Percentiles rank a stretch among this genome's conserved stretches.
Evolutionary conservation across 2,797 vertebrate genomes (phyloP).

Genomic region (Zenarchopterus dispar): DNA sequence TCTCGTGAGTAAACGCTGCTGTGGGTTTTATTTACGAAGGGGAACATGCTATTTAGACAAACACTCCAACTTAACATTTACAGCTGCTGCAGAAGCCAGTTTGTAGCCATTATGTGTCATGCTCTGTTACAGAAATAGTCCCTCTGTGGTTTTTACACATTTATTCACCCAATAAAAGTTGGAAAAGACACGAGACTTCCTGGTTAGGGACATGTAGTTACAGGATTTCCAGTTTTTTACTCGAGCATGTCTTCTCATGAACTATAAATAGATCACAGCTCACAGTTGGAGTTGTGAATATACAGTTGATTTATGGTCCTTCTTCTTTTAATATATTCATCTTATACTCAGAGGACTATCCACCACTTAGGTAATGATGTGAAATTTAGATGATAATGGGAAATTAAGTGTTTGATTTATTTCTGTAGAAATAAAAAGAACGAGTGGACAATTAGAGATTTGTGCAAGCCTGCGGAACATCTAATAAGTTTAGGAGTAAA

Average conservation of each 20-base stretch:
- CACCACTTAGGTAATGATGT: conserved; percentile 45
- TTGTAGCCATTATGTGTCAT: conserved; percentile 17
- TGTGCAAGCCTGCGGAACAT: conserved; percentile 1
- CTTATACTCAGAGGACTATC: conserved; percentile 42
- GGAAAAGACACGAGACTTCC: conserved; percentile 12
- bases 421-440: conserved; percentile 19
- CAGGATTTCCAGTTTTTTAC: conserved; percentile 20
- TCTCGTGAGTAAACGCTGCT: too few relatives aligned
- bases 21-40: too few relatives aligned
- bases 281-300: conserved; percentile 21
- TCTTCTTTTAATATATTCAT: conserved; percentile 64
- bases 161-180: conserved; percentile 17
- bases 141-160: conserved; percentile 16
- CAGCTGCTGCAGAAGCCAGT: conserved; percentile 20
- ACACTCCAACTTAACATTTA: conserved; percentile 21
- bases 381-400: conserved; percentile 53
- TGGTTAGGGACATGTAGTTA: conserved; percentile 13
- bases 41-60: neutral
- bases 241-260: conserved; percentile 21
- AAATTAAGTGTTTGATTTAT: conserved; percentile 45
- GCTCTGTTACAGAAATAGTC: conserved; percentile 19
- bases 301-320: conserved; percentile 53
- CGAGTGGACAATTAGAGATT: neutral
- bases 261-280: conserved; percentile 25
- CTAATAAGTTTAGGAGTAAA: too few relatives aligned